Percentiles rank a stretch among this genome's conserved stretches.
Conservation (phyloP, 1,140 invertebrate species). For the Drosophila nebulosa region DNA sequence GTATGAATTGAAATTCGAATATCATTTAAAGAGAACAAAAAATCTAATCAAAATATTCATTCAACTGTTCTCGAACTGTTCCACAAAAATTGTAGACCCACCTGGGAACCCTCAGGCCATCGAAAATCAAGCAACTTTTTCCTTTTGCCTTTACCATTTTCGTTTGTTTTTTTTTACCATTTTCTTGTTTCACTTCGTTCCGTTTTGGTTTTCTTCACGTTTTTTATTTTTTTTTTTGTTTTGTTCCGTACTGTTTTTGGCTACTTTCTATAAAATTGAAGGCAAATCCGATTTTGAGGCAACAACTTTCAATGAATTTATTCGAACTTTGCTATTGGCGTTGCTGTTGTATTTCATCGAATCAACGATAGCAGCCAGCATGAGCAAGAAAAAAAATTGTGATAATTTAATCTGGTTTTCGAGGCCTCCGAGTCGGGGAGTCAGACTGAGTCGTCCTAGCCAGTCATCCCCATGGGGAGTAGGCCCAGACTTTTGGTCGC, state of each 20-base stretch:
- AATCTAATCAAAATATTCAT: neutral
- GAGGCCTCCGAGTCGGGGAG: conserved; percentile 21
- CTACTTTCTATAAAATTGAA: conserved; percentile 14
- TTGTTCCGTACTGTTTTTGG: neutral
- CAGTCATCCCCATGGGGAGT: conserved; percentile 10
- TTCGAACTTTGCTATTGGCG: conserved; percentile 47
- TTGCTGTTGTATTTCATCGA: conserved; percentile 36
- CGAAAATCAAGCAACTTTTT: neutral
- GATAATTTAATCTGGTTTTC: conserved; percentile 50
- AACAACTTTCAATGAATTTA: conserved; percentile 49
- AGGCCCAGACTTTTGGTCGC: conserved; percentile 26
- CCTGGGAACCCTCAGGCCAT: neutral
- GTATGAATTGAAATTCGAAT: neutral
- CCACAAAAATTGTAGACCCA: neutral
- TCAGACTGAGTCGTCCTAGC: neutral
- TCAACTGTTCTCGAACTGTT: neutral
- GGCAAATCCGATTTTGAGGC: conserved; percentile 26
- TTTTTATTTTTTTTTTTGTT: neutral
- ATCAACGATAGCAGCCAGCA: conserved; percentile 18
- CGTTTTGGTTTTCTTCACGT: neutral
- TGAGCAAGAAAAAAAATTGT: conserved; percentile 28
- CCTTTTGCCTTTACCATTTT: neutral
- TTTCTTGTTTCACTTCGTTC: neutral
- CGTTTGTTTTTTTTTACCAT: neutral
- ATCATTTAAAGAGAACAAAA: neutral